phyloP scores from a whole-genome alignment of 1,140 invertebrate species.

The Paramacrobiotus metropolitanus region DNA sequence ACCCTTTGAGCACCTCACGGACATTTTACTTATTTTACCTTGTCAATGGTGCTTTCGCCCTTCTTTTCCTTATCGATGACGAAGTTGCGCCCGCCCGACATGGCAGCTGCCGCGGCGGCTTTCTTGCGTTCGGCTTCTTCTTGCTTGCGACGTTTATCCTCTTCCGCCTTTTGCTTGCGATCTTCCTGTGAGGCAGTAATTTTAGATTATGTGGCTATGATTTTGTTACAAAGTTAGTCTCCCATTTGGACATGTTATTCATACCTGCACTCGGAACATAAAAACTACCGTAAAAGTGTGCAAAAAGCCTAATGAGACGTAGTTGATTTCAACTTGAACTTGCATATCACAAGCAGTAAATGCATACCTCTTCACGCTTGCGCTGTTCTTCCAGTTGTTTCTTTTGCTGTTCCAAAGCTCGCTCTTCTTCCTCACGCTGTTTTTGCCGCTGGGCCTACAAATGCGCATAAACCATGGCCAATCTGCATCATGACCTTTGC shows the following conservation, averaged over 20 bases:
- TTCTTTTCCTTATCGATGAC: conserved; percentile 66
- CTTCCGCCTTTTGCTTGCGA: conserved; percentile 22
- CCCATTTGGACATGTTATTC: too few relatives aligned
- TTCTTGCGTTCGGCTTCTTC: conserved; percentile 84
- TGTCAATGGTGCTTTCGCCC: conserved; percentile 21
- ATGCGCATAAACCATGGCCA: background rate
- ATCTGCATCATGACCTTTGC: conserved; percentile 7
- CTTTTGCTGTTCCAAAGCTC: conserved; percentile 21
- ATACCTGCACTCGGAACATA: too few relatives aligned
- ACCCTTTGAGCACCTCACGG: background rate
- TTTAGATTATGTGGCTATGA: too few relatives aligned
- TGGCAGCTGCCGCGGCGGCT: conserved; percentile 57
- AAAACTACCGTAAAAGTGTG: too few relatives aligned
- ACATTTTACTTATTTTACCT: conserved; percentile 11
- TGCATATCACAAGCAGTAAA: background rate
- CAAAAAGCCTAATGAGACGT: too few relatives aligned
- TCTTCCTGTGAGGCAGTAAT: conserved; percentile 32
- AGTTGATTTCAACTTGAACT: background rate
- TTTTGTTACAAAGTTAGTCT: too few relatives aligned
- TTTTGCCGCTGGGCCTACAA: background rate
- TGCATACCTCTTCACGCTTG: conserved; percentile 14
- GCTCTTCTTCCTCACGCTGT: background rate
- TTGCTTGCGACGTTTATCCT: conserved; percentile 72
- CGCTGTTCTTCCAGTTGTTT: conserved; percentile 68
- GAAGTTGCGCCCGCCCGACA: conserved; percentile 58